Conservation (phyloP, 2,797 vertebrate genomes). For the Cirrhinus mrigala region DNA sequence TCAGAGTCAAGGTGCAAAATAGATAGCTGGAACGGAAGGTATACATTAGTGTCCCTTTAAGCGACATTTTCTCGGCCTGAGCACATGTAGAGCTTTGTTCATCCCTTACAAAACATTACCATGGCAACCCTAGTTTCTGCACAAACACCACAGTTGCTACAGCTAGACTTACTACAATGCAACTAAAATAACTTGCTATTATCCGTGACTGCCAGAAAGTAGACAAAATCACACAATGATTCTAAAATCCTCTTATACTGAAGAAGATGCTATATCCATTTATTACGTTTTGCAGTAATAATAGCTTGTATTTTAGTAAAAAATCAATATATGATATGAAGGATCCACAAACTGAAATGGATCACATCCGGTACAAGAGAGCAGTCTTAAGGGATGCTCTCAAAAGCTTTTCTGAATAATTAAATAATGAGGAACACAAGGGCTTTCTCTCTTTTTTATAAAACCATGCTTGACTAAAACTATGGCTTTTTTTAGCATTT, state of each 20-base stretch:
- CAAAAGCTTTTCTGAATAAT: no score
- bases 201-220: background rate
- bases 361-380: background rate
- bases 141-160: slow-evolving; percentile 18
- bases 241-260: background rate
- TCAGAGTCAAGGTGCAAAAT: slow-evolving; percentile 63
- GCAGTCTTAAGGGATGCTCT: background rate
- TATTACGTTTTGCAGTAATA: background rate
- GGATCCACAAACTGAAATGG: background rate
- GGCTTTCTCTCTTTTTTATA: no score
- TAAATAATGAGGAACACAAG: no score
- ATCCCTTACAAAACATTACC: slow-evolving; percentile 16
- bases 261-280: background rate
- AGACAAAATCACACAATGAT: slow-evolving; percentile 1
- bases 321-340: background rate
- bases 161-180: slow-evolving; percentile 14
- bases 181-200: slow-evolving; percentile 23
- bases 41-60: slow-evolving; percentile 51
- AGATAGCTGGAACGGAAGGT: slow-evolving; percentile 36
- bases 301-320: background rate
- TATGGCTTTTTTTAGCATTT: background rate
- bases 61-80: slow-evolving; percentile 26
- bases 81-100: slow-evolving; percentile 32
- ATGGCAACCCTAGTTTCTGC: slow-evolving; percentile 39
- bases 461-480: background rate